Evolutionary conservation across 2,888 invertebrate genomes (phyloP).

Genomic region (Troilus luridus): DNA sequence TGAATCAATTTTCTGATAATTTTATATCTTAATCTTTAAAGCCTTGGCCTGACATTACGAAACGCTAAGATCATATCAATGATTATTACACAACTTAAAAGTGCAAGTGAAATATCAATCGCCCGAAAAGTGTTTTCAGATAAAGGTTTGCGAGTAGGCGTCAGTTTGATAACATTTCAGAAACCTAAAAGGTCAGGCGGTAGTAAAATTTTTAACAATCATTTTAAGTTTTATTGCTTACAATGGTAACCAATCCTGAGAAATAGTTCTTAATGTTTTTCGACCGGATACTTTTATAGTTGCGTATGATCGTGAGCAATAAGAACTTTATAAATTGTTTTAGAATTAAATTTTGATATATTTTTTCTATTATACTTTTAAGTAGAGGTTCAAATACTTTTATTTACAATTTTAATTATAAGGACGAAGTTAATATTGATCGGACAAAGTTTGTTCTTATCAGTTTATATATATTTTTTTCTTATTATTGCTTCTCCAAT

Average conservation of each 20-base stretch:
- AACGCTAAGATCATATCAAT: background rate
- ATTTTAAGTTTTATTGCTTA: background rate
- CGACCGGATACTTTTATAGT: background rate
- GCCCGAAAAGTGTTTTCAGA: background rate
- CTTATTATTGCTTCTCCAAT: too few relatives aligned
- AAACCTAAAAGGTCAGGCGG: background rate
- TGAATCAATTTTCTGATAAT: background rate
- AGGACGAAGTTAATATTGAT: too few relatives aligned
- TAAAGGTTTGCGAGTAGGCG: background rate
- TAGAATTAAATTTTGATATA: too few relatives aligned
- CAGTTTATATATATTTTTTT: too few relatives aligned
- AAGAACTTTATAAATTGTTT: too few relatives aligned
- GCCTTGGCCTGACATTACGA: background rate
- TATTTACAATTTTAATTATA: too few relatives aligned
- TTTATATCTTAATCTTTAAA: background rate
- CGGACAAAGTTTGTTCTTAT: too few relatives aligned
- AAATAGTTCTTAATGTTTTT: background rate
- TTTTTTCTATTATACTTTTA: too few relatives aligned
- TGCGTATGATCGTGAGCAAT: too few relatives aligned
- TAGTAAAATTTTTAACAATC: slow-evolving; percentile 26
- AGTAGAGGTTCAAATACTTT: too few relatives aligned
- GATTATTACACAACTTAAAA: background rate
- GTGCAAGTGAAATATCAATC: background rate
- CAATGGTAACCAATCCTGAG: background rate
- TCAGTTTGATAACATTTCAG: background rate